Base-by-base conservation (phyloP, 2,797 vertebrate species). In the Typhlichthys subterraneus region DNA sequence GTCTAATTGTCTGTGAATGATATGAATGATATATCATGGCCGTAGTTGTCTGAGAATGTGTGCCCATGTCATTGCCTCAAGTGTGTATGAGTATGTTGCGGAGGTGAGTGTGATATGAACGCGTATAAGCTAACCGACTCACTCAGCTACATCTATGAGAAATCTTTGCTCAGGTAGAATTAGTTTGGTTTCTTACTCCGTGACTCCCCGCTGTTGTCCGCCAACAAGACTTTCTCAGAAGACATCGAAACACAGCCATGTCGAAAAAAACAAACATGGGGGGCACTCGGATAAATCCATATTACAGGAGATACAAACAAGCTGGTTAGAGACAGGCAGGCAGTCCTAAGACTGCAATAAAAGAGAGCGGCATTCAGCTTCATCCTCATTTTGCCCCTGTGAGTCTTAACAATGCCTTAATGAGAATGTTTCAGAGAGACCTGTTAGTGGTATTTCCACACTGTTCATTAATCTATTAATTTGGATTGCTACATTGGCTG, bases 181-280 rank as follows among this genome's bases (percentile, higher is more conserved):
- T 4, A 23, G 23, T 23, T 23, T 23, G 5, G 5, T 38, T 38
- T 38, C 33, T 38, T 38, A 38, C n/a, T 50, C 48, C 11, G n/a
- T 11, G 23, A 7, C 49, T 13, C 2, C 15, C 4, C 48, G 14
- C 65, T 73, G 73, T 75, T 69, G 77, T 85, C 67, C 49, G 69
- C 76, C 84, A 70, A 57, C 46, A 23, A 72, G 71, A 61, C 64
- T 81, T 77, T 85, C 74, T 85, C 69, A 80, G 73, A 87, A 81
- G 76, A 80, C 65, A 57, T 1, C 11, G 9, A 73, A 87, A 88
- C 80, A 83, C 29, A 0, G 57, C 38, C 2, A 1, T 59, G 64
- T 15, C 57, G 62, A 80, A 74, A 23, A 23, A 55, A 83, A 85
- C 76, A 86, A 86, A 84, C 76, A 78, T 42, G 67, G 61, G 61